These are phyloP conservation scores for Hylomyscus alleni DNA, from an alignment of 2,797 vertebrate species.

Conservation along the genomic window DNA sequence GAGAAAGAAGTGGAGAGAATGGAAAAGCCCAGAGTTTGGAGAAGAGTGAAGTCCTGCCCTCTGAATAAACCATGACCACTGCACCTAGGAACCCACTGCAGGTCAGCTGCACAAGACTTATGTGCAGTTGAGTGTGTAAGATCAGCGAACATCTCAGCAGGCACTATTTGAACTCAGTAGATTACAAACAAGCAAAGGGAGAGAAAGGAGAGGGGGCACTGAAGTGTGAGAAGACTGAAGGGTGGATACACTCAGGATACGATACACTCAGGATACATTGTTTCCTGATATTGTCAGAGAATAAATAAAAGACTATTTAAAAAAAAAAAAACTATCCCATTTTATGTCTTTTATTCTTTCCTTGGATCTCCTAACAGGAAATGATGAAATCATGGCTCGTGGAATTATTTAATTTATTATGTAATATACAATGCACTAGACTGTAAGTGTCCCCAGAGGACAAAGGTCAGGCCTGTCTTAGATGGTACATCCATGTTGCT, in stretches of 20 bases:
- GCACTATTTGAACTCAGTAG: neutral
- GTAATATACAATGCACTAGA: neutral
- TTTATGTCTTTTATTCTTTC: neutral
- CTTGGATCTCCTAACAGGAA: neutral
- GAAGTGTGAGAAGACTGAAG: neutral
- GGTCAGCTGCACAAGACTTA: neutral
- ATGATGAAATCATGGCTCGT: neutral
- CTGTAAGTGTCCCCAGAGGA: neutral
- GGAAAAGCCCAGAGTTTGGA: neutral
- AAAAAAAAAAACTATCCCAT: neutral
- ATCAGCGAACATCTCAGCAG: too few species aligned
- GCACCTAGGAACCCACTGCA: neutral
- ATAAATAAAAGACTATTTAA: neutral
- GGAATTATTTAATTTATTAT: conserved; percentile 1
- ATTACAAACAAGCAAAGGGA: neutral
- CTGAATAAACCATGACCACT: accelerated
- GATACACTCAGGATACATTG: neutral
- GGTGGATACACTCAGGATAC: neutral
- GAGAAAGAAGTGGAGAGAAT: neutral
- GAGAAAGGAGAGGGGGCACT: too few species aligned
- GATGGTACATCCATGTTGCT: neutral
- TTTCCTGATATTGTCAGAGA: neutral
- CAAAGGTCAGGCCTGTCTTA: neutral
- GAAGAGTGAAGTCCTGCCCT: neutral
- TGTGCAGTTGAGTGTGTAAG: neutral